phyloP scores from a whole-genome alignment of 1,140 invertebrate species.

The Phenacoccus solenopsis region DNA sequence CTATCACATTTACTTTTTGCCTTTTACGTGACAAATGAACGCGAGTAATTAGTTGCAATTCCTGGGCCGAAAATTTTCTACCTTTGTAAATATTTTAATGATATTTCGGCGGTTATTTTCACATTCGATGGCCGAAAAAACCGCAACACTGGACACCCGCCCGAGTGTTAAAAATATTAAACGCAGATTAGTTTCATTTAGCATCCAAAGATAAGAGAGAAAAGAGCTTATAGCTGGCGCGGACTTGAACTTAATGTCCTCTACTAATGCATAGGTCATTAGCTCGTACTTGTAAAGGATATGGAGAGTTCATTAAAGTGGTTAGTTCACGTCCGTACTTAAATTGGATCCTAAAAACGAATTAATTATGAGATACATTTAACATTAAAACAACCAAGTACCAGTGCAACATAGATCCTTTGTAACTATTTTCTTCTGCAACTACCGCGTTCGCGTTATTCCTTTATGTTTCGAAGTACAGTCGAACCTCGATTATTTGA shows the following conservation, averaged over 20 bases:
- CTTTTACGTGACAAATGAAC: no score
- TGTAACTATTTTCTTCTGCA: not conserved
- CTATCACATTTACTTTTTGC: no score
- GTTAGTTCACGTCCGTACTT: not conserved
- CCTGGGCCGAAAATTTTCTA: not conserved
- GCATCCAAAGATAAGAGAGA: not conserved
- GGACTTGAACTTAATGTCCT: not conserved
- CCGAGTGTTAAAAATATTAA: not conserved
- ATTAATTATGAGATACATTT: not conserved
- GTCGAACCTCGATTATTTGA: no score
- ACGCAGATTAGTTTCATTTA: not conserved
- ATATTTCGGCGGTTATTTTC: not conserved
- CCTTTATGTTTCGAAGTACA: no score
- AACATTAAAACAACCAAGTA: not conserved
- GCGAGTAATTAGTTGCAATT: not conserved
- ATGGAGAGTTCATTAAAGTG: not conserved
- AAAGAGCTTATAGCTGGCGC: not conserved
- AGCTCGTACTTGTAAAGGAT: not conserved
- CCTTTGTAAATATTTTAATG: not conserved
- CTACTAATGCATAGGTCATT: constrained; percentile 1
- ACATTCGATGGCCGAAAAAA: not conserved
- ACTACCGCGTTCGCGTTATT: no score
- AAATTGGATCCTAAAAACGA: not conserved
- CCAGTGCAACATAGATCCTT: not conserved
- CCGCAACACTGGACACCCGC: not conserved